phyloP scores from a whole-genome alignment of 2,888 invertebrate genomes.

The Eugnorisma glareosa region DNA sequence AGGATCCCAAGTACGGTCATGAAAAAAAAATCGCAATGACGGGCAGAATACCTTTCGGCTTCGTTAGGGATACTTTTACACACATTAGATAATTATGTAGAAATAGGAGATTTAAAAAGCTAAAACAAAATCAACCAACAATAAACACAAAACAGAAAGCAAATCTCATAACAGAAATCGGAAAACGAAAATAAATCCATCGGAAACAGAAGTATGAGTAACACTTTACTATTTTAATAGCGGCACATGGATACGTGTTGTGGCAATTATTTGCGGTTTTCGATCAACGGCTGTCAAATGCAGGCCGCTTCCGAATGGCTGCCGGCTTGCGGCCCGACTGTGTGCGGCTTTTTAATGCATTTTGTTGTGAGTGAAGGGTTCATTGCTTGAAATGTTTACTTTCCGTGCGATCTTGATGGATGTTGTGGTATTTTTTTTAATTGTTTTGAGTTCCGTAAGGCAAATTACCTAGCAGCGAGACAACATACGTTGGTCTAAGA shows the following conservation, averaged over 20 bases:
- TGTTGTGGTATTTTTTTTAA: background rate
- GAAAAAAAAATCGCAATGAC: too few species aligned
- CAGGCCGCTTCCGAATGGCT: conserved; percentile 22
- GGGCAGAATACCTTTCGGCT: too few species aligned
- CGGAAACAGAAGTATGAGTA: conserved; percentile 21
- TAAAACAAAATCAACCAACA: background rate
- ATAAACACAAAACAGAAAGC: background rate
- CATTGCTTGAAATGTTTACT: conserved; percentile 43
- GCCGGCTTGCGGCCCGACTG: conserved; percentile 12
- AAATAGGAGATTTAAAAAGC: background rate
- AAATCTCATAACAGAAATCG: background rate
- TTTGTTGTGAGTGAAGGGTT: conserved; percentile 44
- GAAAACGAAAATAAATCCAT: conserved; percentile 7
- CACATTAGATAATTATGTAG: too few species aligned
- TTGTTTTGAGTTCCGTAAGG: background rate
- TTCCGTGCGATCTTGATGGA: conserved; percentile 13
- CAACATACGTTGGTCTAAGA: background rate
- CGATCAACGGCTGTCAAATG: conserved; percentile 51
- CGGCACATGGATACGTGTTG: conserved; percentile 24
- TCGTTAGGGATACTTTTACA: too few species aligned
- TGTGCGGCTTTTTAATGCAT: conserved; percentile 24
- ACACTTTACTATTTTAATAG: conserved; percentile 14
- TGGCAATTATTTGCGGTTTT: conserved; percentile 39
- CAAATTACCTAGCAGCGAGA: background rate
- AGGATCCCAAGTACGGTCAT: too few species aligned